Percentiles rank a stretch among this genome's conserved stretches.
Conservation (phyloP, 1,140 invertebrate species). For the Drosophila lacertosa region DNA sequence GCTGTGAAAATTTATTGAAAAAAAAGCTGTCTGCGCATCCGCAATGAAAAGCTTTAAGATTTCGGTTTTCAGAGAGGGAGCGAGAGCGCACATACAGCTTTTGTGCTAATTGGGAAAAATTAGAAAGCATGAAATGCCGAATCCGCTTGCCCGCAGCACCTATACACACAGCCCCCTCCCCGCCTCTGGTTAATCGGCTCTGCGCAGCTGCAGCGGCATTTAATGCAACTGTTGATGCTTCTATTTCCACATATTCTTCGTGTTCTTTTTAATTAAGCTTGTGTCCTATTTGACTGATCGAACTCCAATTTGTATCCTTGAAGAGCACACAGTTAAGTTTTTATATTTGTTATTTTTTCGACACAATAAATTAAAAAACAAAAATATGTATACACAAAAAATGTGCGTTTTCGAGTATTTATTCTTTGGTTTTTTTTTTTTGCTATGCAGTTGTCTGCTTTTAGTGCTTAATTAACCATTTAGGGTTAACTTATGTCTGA, state of each 20-base stretch:
- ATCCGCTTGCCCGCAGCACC: slow-evolving; percentile 39
- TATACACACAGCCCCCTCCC: neutral
- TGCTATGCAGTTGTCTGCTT: slow-evolving; percentile 19
- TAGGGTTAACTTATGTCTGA: slow-evolving; percentile 20
- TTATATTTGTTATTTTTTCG: slow-evolving; percentile 4
- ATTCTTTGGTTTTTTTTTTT: slow-evolving; percentile 4
- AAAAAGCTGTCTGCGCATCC: slow-evolving; percentile 46
- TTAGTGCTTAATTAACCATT: slow-evolving; percentile 13
- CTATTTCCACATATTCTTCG: slow-evolving; percentile 7
- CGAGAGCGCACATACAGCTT: slow-evolving; percentile 38
- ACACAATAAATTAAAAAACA: slow-evolving; percentile 22
- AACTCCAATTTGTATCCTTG: slow-evolving; percentile 30
- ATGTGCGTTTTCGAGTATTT: slow-evolving; percentile 10
- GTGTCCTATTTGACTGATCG: slow-evolving; percentile 30
- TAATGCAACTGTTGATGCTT: slow-evolving; percentile 19
- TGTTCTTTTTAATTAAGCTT: slow-evolving; percentile 1
- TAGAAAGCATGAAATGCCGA: slow-evolving; percentile 78
- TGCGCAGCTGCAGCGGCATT: slow-evolving; percentile 25
- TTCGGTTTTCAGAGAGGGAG: slow-evolving; percentile 48
- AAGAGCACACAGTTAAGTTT: slow-evolving; percentile 18
- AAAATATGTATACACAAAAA: slow-evolving; percentile 10
- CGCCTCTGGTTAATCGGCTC: slow-evolving; percentile 71
- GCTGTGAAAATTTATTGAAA: slow-evolving; percentile 16
- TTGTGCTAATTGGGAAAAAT: slow-evolving; percentile 81
- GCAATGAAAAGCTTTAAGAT: slow-evolving; percentile 44